These are phyloP conservation scores for Elysia chlorotica DNA, from an alignment of 1,140 invertebrate genomes.

Conservation along the genomic window DNA sequence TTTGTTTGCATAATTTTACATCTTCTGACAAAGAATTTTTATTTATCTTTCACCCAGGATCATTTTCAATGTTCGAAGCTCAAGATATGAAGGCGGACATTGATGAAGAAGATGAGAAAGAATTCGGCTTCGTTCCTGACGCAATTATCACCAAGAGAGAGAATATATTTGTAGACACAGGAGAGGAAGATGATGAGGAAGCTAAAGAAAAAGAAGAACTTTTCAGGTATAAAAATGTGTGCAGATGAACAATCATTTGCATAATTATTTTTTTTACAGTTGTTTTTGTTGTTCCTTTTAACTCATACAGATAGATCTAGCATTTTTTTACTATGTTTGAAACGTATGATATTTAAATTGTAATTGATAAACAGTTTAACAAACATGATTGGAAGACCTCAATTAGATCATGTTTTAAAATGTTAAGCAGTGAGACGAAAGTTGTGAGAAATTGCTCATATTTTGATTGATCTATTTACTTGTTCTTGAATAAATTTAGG, in stretches of 20 bases:
- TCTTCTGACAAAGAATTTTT: too few relatives aligned
- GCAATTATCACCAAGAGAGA: conserved; percentile 28
- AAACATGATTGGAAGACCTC: too few relatives aligned
- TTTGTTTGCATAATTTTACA: too few relatives aligned
- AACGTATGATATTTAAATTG: not conserved
- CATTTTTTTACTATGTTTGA: not conserved
- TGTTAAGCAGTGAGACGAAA: too few relatives aligned
- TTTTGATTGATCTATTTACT: too few relatives aligned
- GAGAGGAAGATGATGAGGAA: conserved; percentile 12
- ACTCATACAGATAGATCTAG: not conserved
- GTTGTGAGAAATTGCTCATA: too few relatives aligned
- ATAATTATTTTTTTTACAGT: not conserved
- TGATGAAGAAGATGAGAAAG: conserved; percentile 28
- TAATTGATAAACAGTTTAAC: not conserved
- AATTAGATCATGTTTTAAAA: too few relatives aligned
- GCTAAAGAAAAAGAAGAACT: not conserved
- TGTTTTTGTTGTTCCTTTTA: not conserved
- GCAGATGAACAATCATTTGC: too few relatives aligned
- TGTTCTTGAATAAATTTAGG: too few relatives aligned
- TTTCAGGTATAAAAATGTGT: too few relatives aligned
- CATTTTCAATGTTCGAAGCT: conserved; percentile 21
- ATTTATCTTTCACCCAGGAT: too few relatives aligned
- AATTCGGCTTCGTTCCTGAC: conserved; percentile 27
- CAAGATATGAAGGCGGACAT: conserved; percentile 28
- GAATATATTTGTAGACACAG: not conserved